A percentile compares a stretch with the other conserved stretches of the same genome.
Conservation (phyloP, 1,140 invertebrate genomes). For the Pollicipes pollicipes region DNA sequence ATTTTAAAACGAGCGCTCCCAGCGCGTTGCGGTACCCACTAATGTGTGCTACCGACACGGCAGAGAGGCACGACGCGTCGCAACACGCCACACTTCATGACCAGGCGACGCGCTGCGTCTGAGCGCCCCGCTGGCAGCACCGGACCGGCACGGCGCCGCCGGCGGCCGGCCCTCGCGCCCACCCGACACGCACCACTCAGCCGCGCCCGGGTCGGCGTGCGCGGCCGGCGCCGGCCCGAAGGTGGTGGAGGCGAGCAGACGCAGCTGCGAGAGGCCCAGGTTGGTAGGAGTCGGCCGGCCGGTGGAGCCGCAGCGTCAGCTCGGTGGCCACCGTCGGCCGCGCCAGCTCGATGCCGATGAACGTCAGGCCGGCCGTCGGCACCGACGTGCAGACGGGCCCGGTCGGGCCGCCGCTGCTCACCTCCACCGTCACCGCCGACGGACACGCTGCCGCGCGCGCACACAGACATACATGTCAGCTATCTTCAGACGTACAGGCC, state of each 20-base stretch:
- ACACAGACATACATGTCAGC: too few relatives aligned
- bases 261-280: slow-evolving; percentile 69
- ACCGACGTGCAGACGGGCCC: slow-evolving; percentile 50
- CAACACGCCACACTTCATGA: too few relatives aligned
- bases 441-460: slow-evolving; percentile 54
- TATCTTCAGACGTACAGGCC: too few relatives aligned
- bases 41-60: too few relatives aligned
- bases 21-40: too few relatives aligned
- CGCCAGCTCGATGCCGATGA: slow-evolving; percentile 59
- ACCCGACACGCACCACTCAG: too few relatives aligned
- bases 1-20: too few relatives aligned
- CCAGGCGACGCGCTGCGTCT: too few relatives aligned
- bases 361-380: slow-evolving; percentile 63
- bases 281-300: slow-evolving; percentile 69
- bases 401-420: slow-evolving; percentile 34
- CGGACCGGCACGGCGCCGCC: slow-evolving; percentile 31
- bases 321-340: slow-evolving; percentile 51
- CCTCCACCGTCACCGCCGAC: slow-evolving; percentile 68
- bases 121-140: slow-evolving; percentile 21
- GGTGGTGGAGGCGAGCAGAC: slow-evolving; percentile 60
- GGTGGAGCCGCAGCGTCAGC: slow-evolving; percentile 47
- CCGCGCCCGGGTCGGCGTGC: too few relatives aligned
- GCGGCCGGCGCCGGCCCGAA: too few relatives aligned
- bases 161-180: too few relatives aligned
- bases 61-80: too few relatives aligned